Evolutionary conservation across 2,113 vertebrate species (phyloP).

Genomic region (Rhinichthys klamathensis): DNA sequence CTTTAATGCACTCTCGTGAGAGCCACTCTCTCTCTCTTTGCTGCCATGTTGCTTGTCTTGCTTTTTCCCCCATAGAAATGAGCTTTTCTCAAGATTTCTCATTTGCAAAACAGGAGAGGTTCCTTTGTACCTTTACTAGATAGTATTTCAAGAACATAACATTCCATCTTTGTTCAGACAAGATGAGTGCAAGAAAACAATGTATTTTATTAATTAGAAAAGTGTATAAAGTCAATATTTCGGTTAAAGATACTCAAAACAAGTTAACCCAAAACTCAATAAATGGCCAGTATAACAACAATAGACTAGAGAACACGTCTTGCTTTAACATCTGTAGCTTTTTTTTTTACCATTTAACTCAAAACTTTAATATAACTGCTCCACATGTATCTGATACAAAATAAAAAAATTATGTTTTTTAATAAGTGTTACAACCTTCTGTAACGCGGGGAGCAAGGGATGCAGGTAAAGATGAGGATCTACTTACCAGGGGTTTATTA

Average conservation of each 20-base stretch:
- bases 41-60: neutral
- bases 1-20: constrained; percentile 20
- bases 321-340: neutral
- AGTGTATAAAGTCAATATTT: neutral
- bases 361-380: neutral
- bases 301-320: neutral
- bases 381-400: neutral
- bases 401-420: too few relatives aligned
- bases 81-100: neutral
- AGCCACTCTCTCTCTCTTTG: neutral
- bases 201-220: neutral
- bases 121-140: neutral
- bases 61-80: neutral
- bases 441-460: too few relatives aligned
- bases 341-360: neutral
- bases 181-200: neutral
- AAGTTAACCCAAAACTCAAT: neutral
- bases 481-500: too few relatives aligned
- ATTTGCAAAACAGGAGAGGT: neutral
- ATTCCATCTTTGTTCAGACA: neutral
- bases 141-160: neutral
- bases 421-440: too few relatives aligned
- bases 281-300: neutral
- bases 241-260: neutral
- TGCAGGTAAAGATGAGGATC: too few relatives aligned